Base-by-base conservation (phyloP, 2,113 vertebrate species). In the Oreotrochilus melanogaster region DNA sequence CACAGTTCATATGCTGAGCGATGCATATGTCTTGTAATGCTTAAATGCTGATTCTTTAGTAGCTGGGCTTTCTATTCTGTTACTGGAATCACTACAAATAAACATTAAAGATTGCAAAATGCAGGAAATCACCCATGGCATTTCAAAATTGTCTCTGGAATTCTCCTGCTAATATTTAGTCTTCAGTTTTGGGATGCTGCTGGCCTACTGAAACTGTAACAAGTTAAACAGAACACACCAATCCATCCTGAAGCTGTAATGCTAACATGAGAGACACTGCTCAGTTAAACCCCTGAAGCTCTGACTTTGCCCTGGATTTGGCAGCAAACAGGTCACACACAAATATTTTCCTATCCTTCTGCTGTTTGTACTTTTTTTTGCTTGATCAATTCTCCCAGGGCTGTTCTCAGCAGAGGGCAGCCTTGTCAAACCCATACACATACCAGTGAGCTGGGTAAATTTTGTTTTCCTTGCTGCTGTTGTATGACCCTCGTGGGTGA, bases 371-470 rank as follows among this genome's bases (percentile, higher is more conserved):
- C 2, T 21, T 25, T 88, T 42, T 89, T 48, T 14, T 3, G 50
- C 18, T 61, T 9, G 4, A n/a, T 67, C 39, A 25, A 4, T 19
- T 86, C 24, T 75, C 24, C 56, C 11, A 1, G 30, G 35, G 53
- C 30, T 82, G 48, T 66, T 90, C 50, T 92, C 96, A 88, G 78
- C 70, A 97, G 95, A 93, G 92, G 94, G 95, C 93, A 95, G 88
- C 90, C 88, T 95, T 88, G 74, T 85, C 94, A 89, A 91, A 82
- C 31, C 25, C 58, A 88, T 51, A 25, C 3, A 0, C 13, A 1
- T 11, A 13, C 9, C 28, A 60, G 82, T 8, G 2, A 19, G 17
- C 11, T 28, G 2, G 1, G 4, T 35, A 1, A 11, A 23, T 48
- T 56, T 89, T 9, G 5, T 74, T 78, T 89, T 69, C 54, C 28